Percentiles rank a stretch among this genome's conserved stretches.
Evolutionary conservation across 2,113 vertebrate species (phyloP).

Genomic region (Etheostoma cragini): DNA sequence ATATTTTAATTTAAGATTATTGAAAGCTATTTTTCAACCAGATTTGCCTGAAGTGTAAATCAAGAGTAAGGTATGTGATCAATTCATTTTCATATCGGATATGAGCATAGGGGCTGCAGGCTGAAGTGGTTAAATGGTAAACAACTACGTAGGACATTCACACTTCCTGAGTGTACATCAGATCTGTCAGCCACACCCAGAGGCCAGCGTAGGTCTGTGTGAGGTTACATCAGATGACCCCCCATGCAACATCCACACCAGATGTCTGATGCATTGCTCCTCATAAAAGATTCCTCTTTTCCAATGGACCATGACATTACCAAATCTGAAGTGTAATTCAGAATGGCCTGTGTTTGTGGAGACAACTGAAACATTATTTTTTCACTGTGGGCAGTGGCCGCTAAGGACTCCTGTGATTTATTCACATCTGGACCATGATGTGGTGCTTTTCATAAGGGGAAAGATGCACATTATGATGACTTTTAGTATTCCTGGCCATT

Average conservation of each 20-base stretch:
- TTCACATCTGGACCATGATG: conserved; percentile 30
- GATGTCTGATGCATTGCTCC: conserved; percentile 76
- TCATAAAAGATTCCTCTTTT: conserved; percentile 75
- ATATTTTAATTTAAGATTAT: background rate
- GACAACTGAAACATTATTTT: background rate
- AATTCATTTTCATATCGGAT: conserved; percentile 9
- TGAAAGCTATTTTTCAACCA: conserved; percentile 18
- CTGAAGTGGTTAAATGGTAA: conserved; percentile 16
- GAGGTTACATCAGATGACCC: conserved; percentile 60
- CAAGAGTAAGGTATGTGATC: background rate
- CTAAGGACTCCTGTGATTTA: conserved; percentile 12
- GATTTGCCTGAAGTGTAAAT: conserved; percentile 15
- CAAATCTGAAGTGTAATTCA: conserved; percentile 68
- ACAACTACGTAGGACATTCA: conserved; percentile 42
- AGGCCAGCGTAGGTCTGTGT: conserved; percentile 47
- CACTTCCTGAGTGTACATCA: conserved; percentile 57
- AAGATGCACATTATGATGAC: conserved; percentile 19
- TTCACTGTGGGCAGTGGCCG: conserved; percentile 20
- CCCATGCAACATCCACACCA: conserved; percentile 68
- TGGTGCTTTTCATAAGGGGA: conserved; percentile 14
- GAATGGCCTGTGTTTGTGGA: conserved; percentile 47
- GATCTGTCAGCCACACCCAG: conserved; percentile 50
- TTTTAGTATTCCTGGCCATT: conserved; percentile 16
- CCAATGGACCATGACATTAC: conserved; percentile 68
- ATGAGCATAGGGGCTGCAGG: background rate